These are phyloP conservation scores for Anguilla japonica DNA, from an alignment of 2,113 vertebrate genomes.

Conservation along the genomic window DNA sequence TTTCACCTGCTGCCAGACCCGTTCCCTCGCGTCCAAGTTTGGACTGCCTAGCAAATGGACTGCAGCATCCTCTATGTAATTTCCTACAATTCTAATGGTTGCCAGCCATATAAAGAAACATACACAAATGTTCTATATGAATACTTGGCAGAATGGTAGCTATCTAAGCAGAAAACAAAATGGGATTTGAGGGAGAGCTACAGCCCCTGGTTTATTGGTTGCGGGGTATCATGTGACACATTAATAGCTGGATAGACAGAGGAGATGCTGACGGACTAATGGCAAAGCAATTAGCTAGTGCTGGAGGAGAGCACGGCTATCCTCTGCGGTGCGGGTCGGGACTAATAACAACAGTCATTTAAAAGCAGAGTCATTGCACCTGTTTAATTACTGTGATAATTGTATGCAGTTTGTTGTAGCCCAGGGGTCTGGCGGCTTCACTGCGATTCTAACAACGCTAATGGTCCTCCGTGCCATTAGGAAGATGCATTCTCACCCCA, in stretches of 20 bases:
- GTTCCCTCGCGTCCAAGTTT: background rate
- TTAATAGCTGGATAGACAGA: constrained; percentile 70
- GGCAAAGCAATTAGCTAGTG: constrained; percentile 65
- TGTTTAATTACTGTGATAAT: constrained; percentile 77
- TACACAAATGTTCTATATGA: background rate
- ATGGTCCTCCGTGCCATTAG: constrained; percentile 45
- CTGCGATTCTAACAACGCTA: constrained; percentile 41
- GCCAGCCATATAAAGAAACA: background rate
- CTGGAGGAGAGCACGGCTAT: constrained; percentile 55
- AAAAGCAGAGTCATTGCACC: constrained; percentile 69
- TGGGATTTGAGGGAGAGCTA: no score
- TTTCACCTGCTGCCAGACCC: background rate
- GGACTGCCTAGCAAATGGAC: background rate
- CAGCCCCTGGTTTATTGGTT: constrained; percentile 62
- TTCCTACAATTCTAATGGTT: no score
- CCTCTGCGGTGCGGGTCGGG: constrained; percentile 52
- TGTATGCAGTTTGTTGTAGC: constrained; percentile 56
- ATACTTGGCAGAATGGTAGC: no score
- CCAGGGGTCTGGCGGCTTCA: constrained; percentile 45
- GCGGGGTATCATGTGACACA: constrained; percentile 60
- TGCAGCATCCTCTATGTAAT: background rate
- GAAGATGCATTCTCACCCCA: constrained; percentile 10
- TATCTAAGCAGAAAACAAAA: no score
- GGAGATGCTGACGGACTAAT: constrained; percentile 67
- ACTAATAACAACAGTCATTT: constrained; percentile 68